Evolutionary conservation across 2,113 vertebrate genomes (phyloP), one percentile per base, ranked within the genome.

Genomic region (Poeciliopsis prolifica): DNA sequence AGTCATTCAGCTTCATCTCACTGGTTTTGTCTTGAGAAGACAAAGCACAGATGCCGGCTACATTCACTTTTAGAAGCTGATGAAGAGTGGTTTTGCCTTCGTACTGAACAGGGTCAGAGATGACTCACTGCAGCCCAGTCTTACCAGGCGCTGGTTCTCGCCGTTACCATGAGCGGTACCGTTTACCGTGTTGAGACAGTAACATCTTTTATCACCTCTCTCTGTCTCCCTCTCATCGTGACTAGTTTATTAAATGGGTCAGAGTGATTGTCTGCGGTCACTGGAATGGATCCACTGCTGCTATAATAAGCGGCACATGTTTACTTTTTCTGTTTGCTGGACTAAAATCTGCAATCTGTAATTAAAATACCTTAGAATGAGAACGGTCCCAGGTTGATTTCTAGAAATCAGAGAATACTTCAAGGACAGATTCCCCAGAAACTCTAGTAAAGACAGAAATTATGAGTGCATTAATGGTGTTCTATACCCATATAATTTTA

Each of bases 201-300:
- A n/a, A 65, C 68, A 13, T n/a, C 24, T 74, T 54, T 42, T 26
- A 24, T 48, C 30, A 37, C 64, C 31, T 54, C 7, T 42, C 1
- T n/a, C 63, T 26, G 29, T 11, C 37, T 78, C 70, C 40, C 63
- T 60, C 71, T 77, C 29, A 28, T 13, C 19, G 72, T 68, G 72
- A 54, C 35, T 58, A 61, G 48, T 83, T 75, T 83, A 84, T 68
- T 70, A 81, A 79, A 80, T 22, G 67, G 65, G 61, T 35, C 67
- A 77, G 48, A 30, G 29, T 81, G 84, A 86, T 86, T 81, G 86
- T 76, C 17, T 44, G 58, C 69, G 70, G 78, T 58, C 28, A 6
- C 68, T 82, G 72, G 82, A 86, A 17, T 7, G 48, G 63, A 78
- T 72, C 74, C 79, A 64, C 4, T n/a, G 51, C 51, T 24, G 24